Evolutionary conservation across 2,797 vertebrate species (phyloP), one percentile per base, ranked within the genome.

Genomic region (Cyclura pinguis): DNA sequence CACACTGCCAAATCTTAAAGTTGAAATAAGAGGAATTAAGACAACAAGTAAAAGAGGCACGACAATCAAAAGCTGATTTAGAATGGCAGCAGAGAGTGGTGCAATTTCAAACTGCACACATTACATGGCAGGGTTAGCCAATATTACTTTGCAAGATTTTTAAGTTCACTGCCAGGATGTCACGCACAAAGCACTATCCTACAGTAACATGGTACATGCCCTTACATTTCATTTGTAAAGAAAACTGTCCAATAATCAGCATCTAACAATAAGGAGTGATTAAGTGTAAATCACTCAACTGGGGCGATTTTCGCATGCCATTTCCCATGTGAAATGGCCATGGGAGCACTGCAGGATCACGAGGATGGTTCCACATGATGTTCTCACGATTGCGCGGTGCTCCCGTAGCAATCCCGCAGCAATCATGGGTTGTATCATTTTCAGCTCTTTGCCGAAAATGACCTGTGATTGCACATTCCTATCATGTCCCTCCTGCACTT

Each of bases 1-100:
- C 99, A 89, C 99, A 99, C 92, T 99, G 99, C 99, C 99, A 99
- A 92, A 99, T 99, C 99, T 99, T 72, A 35, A 94, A 85, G 88
- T 89, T 59, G 93, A 93, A 94, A 83, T 47, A 94, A 92, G 13
- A 90, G 4, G 22, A 0, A 1, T 8, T 32, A 52, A 72, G n/a
- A 38, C 85, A 27, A 42, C 1, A 84, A 6, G 69, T 0, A 47
- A 62, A 91, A 62, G 18, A 69, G 1, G 55, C 90, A 91, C 82
- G 16, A 83, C n/a, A 87, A 81, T 55, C 18, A 74, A 27, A 81
- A 74, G 52, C 38, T 64, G 38, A 59, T 55, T 85, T 76, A 50
- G 16, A 73, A 59, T 52, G 29, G 62, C 64, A 81, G 5, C 24
- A 38, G 7, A 62, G 8, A 24, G 16, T 32, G 18, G 10, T 67